Base-by-base conservation (phyloP, 2,888 invertebrate genomes). In the Xestia rhomboidea region DNA sequence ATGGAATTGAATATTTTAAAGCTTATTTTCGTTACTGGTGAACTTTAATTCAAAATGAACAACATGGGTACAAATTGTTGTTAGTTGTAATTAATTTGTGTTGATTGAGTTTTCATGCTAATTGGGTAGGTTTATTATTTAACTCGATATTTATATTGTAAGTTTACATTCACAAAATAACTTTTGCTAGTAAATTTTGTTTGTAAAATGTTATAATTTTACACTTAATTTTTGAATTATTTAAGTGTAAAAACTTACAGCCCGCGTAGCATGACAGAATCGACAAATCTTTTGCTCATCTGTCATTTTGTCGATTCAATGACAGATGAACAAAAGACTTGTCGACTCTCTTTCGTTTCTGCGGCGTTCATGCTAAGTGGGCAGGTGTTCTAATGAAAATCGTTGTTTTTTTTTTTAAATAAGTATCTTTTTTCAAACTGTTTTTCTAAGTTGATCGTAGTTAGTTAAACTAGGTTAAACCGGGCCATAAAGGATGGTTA, bases 1-100 rank as follows among this genome's bases (percentile, higher is more conserved):
- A 85, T 84, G 79, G 70, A 70, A 79, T 83, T 79, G 81, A 82
- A 88, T 85, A 83, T 78, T 81, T 74, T 41, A 80, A 79, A 63
- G 30, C 30, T 34, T 67, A 63, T 38, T 46, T 72, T 76, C 69
- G 67, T 77, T 63, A 68, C 41, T 54, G 44, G 24, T 70, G 41
- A 54, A 74, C 66, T 54, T 84, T 64, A 83, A 83, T 70, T 1
- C n/a, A 44, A 49, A 69, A 69, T 54, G 49, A 54, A 2, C 68
- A 66, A 66, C 57, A 63, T 77, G 27, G 13, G 0, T 57, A 68
- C 70, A 63, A 68, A 71, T 71, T 68, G 79, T 51, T 70, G 54
- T 15, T 54, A 21, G 34, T 51, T 10, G 38, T 74, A 41, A 69
- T 57, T 69, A 73, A 49, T 64, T 76, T 0, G 24, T 69, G 60